Evolutionary conservation across 2,888 invertebrate genomes (phyloP).

Genomic region (Lathronympha strigana): DNA sequence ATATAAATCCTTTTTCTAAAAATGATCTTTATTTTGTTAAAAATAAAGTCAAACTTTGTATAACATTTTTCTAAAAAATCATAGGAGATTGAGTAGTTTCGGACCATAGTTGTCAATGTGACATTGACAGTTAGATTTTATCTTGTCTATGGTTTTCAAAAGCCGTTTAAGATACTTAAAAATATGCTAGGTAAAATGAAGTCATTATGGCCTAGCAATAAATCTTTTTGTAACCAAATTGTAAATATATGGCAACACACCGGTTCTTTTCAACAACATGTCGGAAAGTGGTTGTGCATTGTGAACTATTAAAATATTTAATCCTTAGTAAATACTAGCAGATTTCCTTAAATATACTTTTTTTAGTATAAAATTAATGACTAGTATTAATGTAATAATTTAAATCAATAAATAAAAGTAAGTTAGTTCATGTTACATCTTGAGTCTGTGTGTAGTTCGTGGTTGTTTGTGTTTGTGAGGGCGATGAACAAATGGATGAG

Average conservation of each 20-base stretch:
- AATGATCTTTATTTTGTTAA: neutral
- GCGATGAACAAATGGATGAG: conserved; percentile 69
- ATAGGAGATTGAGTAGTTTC: neutral
- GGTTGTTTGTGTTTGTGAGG: conserved; percentile 77
- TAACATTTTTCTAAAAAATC: neutral
- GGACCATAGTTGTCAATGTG: neutral
- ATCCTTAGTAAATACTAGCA: conserved; percentile 44
- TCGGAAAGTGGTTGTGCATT: conserved; percentile 71
- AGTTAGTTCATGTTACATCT: conserved; percentile 48
- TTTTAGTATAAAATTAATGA: conserved; percentile 25
- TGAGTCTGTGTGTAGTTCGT: conserved; percentile 67
- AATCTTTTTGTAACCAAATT: conserved; percentile 2
- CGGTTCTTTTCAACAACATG: conserved; percentile 66
- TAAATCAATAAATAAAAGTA: conserved; percentile 15
- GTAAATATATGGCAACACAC: conserved; percentile 49
- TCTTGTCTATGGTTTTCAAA: conserved; percentile 4
- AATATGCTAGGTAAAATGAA: neutral
- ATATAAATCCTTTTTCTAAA: neutral
- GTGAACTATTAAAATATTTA: conserved; percentile 58
- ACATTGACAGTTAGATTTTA: neutral
- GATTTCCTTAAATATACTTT: conserved; percentile 47
- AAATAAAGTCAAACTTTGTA: neutral
- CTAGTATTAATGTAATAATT: conserved; percentile 30
- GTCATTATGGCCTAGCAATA: neutral
- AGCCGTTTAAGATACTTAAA: conserved; percentile 6